Evolutionary conservation across 2,113 vertebrate genomes (phyloP), one percentile per base, ranked within the genome.

Genomic region (Progne subis): DNA sequence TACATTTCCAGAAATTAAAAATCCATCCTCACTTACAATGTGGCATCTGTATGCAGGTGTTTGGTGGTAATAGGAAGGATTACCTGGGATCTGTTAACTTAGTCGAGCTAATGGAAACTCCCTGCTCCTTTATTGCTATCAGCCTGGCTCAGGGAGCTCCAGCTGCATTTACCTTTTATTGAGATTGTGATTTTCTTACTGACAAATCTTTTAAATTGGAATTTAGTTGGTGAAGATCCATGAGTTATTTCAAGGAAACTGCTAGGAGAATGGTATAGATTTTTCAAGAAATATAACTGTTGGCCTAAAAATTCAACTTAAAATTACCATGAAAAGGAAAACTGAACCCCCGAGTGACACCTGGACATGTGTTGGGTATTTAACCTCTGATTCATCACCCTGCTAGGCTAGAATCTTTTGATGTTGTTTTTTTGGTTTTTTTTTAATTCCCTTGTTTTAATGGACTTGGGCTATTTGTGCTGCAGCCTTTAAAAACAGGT

Each of bases 201-300:
- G 92, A 91, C 85, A 93, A 92, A 90, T 88, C 74, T 96, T 84
- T 90, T 91, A 86, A 94, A 95, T 94, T 63, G 82, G 81, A 96
- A 50, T 92, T 92, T 86, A 90, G 76, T 75, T 78, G 82, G 83
- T 79, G 94, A 80, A 90, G 90, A 94, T 92, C 89, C 81, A 9
- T 93, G 37, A 15, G 80, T 92, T 95, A 82, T 81, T 95, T 93
- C 91, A 92, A 91, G 81, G 64, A 85, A 96, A 68, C 77, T 65
- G 86, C 61, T 82, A 12, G 34, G 76, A 94, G 79, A 91, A 82
- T 43, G 43, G 47, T 69, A 86, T 59, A 67, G 95, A 77, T 95
- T 92, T 95, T 74, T 89, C 52, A 65, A 57, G 92, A 71, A 84
- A 64, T 56, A 41, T 52, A 79, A 39, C 32, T 39, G 29, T 74